Conservation (phyloP, 2,113 vertebrate species). For the Pterocles gutturalis region DNA sequence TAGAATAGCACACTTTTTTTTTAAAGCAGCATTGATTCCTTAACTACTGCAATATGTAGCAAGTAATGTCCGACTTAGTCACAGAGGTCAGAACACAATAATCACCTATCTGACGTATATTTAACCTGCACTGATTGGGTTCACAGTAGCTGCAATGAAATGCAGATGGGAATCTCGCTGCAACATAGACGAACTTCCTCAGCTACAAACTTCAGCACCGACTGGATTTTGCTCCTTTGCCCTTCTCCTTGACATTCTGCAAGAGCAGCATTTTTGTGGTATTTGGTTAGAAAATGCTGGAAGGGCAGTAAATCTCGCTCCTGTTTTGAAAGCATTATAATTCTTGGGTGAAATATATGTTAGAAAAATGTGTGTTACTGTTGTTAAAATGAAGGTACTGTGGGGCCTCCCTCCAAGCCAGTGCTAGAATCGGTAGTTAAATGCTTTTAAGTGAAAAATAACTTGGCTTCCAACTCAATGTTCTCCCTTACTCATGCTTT, state of each 20-base stretch:
- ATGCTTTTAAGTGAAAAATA: background rate
- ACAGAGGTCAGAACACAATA: slow-evolving; percentile 9
- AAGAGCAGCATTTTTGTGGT: slow-evolving; percentile 34
- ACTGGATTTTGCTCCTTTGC: slow-evolving; percentile 41
- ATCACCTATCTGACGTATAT: background rate
- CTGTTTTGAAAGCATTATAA: background rate
- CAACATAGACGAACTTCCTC: background rate
- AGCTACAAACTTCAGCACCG: background rate
- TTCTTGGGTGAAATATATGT: background rate
- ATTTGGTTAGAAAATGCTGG: slow-evolving; percentile 39
- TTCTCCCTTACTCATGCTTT: background rate
- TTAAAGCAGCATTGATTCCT: background rate
- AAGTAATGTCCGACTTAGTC: background rate
- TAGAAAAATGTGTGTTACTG: background rate
- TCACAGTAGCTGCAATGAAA: slow-evolving; percentile 3
- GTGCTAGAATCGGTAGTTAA: background rate
- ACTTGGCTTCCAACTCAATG: background rate
- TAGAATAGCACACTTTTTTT: background rate
- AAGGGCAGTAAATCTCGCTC: background rate
- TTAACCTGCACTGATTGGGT: slow-evolving; percentile 57
- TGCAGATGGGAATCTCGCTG: slow-evolving; percentile 15
- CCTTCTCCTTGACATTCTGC: slow-evolving; percentile 40
- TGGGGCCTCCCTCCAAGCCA: background rate
- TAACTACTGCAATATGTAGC: background rate
- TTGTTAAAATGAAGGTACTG: background rate